Evolutionary conservation across 2,113 vertebrate species (phyloP).

Genomic region (Garra rufa): DNA sequence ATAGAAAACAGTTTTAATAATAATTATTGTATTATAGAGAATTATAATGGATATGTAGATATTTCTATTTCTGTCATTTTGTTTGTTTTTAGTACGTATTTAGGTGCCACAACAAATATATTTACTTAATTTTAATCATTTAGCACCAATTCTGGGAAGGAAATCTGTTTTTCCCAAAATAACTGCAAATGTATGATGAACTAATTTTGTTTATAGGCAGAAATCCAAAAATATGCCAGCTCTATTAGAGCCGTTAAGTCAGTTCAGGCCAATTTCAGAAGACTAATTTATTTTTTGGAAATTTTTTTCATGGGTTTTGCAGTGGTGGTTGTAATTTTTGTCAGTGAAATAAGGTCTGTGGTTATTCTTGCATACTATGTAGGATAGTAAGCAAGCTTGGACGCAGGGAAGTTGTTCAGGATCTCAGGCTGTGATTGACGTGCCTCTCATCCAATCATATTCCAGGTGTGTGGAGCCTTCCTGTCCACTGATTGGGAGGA

Average conservation of each 20-base stretch:
- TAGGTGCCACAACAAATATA: neutral
- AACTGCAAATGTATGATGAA: neutral
- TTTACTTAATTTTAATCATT: neutral
- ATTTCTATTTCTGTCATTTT: neutral
- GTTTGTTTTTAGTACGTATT: neutral
- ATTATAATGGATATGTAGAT: slow-evolving; percentile 84
- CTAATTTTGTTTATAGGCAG: neutral
- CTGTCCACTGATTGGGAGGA: slow-evolving; percentile 95
- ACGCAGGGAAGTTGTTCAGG: neutral
- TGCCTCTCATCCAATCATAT: neutral
- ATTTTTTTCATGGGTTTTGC: neutral
- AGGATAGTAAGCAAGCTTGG: neutral
- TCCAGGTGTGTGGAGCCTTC: slow-evolving; percentile 92
- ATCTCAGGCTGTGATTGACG: neutral
- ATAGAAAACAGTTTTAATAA: too few species aligned
- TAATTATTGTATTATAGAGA: too few species aligned
- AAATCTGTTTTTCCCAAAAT: neutral
- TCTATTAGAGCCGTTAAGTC: neutral
- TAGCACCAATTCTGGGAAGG: neutral
- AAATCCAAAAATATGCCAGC: neutral
- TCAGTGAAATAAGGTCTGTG: neutral
- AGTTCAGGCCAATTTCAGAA: neutral
- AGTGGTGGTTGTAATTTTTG: neutral
- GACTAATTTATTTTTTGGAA: neutral
- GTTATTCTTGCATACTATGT: neutral